Evolutionary conservation across 2,888 invertebrate species (phyloP), one percentile per base, ranked within the genome.

Genomic region (Germaria angustata): DNA sequence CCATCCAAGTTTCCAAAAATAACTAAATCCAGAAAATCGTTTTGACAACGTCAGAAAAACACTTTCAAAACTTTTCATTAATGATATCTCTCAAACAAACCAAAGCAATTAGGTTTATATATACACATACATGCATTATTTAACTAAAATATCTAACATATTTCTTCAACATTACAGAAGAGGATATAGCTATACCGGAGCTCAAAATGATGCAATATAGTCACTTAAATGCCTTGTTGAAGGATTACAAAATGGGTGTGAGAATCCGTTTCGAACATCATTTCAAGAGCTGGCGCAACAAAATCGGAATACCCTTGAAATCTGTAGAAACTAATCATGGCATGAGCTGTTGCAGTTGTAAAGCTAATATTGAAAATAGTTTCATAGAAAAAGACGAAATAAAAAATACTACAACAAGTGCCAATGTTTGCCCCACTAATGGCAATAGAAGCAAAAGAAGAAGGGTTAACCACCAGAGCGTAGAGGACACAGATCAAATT

Each of bases 261-360:
- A 85, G 87, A 11, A 88, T 89, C 55, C 89, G 90, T 11, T 90
- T 89, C 36, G 89, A 89, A 49, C 85, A 89, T 80, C 80, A 90
- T 65, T 79, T 89, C 66, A 87, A 87, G 22, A 87, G 85, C 1
- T 89, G 89, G 89, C 88, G 90, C 0, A 87, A 87, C 32, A 84
- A 86, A 84, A 81, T 88, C 7, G 87, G 88, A 46, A 84, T 87
- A 20, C 89, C 90, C 0, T 77, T 89, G 9, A 49, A 53, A 15
- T 9, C 1, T 11, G 17, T 13, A 24, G 55, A 77, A 11, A 2
- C 6, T 7, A 24, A 20, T 39, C 34, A 65, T 46, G 22, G 15
- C 22, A 46, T 0, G 11, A 55, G 28, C 17, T 61, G 11, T 20
- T 66, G 59, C 17, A 24, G 2, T 8, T 20, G 2, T 15, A 59